These are phyloP conservation scores for Geotria australis DNA, from an alignment of 2,797 vertebrate genomes.

Conservation along the genomic window DNA sequence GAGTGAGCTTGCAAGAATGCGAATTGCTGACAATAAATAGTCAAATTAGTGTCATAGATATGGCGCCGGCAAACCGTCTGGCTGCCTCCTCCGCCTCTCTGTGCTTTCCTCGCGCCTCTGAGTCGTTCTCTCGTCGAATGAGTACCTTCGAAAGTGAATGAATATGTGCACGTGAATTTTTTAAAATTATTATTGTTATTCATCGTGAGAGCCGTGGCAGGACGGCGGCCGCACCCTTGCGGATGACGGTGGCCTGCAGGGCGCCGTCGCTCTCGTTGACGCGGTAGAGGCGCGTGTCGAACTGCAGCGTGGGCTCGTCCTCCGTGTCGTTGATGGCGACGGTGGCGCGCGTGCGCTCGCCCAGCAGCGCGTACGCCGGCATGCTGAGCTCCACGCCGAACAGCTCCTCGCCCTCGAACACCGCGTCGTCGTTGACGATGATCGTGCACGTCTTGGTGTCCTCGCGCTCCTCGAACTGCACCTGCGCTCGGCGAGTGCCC, in stretches of 20 bases:
- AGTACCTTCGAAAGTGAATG: too few species aligned
- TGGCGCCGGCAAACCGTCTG: too few species aligned
- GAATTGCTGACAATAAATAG: too few species aligned
- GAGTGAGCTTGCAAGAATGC: too few species aligned
- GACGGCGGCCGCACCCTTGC: constrained; percentile 30
- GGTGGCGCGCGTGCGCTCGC: constrained; percentile 18
- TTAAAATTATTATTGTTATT: too few species aligned
- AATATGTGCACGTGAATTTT: too few species aligned
- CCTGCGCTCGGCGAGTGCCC: constrained; percentile 14
- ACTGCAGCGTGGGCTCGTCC: constrained; percentile 63
- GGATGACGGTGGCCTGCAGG: constrained; percentile 34
- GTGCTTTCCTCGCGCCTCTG: too few species aligned
- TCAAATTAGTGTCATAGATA: too few species aligned
- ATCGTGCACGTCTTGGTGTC: constrained; percentile 68
- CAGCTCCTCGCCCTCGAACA: constrained; percentile 49
- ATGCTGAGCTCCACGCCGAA: constrained; percentile 68
- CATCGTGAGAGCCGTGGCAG: too few species aligned
- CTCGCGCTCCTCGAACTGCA: constrained; percentile 79
- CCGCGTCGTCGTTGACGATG: constrained; percentile 33
- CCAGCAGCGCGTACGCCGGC: constrained; percentile 68
- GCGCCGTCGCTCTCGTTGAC: constrained; percentile 43
- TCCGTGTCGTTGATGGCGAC: constrained; percentile 51
- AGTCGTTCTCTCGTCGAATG: too few species aligned
- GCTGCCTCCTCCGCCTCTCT: too few species aligned
- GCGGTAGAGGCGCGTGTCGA: constrained; percentile 41